Evolutionary conservation across 2,888 invertebrate species (phyloP).

Genomic region (Geophilus truncorum): DNA sequence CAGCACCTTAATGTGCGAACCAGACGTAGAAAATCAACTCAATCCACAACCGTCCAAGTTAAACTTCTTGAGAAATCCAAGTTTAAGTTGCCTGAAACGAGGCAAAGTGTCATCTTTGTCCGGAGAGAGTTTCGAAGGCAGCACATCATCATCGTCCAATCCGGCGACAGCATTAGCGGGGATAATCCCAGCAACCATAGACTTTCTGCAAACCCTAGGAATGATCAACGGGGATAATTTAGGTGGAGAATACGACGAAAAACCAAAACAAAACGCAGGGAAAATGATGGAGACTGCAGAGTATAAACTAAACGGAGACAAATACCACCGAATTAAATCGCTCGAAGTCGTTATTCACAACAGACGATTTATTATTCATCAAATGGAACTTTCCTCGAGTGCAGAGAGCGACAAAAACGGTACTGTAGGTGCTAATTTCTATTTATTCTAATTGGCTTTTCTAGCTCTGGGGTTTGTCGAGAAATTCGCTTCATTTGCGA

Average conservation of each 20-base stretch:
- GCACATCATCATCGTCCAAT: background rate
- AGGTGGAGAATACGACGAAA: background rate
- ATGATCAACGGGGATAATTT: background rate
- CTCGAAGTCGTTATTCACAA: background rate
- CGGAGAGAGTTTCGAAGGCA: background rate
- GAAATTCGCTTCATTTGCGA: background rate
- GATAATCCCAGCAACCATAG: background rate
- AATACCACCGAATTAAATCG: background rate
- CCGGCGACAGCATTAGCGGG: background rate
- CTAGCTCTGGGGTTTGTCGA: background rate
- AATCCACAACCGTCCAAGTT: background rate
- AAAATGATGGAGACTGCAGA: background rate
- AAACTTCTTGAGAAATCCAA: background rate
- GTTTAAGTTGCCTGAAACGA: background rate
- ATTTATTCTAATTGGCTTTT: background rate
- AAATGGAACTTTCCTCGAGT: background rate
- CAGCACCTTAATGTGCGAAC: background rate
- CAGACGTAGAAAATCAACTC: background rate
- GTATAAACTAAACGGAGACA: background rate
- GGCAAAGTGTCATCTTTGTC: background rate
- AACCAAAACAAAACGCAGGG: background rate
- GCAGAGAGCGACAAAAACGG: background rate
- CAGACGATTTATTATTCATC: conserved; percentile 10
- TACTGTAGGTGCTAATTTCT: background rate
- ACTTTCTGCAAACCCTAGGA: background rate